Evolutionary conservation across 2,797 vertebrate genomes (phyloP).

Genomic region (Diceros bicornis): DNA sequence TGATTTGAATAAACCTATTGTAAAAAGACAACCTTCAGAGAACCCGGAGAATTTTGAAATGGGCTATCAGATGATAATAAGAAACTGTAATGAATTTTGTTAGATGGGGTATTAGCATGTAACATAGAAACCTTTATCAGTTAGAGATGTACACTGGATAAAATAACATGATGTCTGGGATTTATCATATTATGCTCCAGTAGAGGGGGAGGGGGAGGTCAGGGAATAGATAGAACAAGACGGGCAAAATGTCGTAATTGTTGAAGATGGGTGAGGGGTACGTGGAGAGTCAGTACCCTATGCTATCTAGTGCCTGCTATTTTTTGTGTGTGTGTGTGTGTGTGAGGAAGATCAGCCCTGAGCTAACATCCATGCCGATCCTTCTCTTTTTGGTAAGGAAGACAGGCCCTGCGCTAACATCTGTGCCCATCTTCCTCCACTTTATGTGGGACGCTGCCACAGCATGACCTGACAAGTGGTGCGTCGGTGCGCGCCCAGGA

Average conservation of each 20-base stretch:
- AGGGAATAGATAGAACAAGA: background rate
- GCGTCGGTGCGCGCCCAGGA: too few species aligned
- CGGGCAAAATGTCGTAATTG: background rate
- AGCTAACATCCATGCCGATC: too few species aligned
- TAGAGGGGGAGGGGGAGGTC: background rate
- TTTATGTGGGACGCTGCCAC: too few species aligned
- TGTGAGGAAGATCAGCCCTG: too few species aligned
- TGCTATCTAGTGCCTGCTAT: background rate
- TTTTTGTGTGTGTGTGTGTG: background rate
- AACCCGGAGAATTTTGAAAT: background rate
- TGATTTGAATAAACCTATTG: background rate
- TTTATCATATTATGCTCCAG: background rate
- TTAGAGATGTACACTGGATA: background rate
- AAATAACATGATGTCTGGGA: background rate
- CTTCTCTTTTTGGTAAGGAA: too few species aligned
- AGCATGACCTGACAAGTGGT: too few species aligned
- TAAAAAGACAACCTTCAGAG: background rate
- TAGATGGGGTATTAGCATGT: background rate
- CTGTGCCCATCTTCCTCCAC: too few species aligned
- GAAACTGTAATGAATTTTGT: background rate
- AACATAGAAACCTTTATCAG: background rate
- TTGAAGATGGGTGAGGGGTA: background rate
- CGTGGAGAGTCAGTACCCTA: background rate
- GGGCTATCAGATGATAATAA: background rate
- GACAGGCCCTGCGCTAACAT: too few species aligned